Evolutionary conservation across 2,888 invertebrate genomes (phyloP), one percentile per base, ranked within the genome.

Genomic region (Alitta virens): DNA sequence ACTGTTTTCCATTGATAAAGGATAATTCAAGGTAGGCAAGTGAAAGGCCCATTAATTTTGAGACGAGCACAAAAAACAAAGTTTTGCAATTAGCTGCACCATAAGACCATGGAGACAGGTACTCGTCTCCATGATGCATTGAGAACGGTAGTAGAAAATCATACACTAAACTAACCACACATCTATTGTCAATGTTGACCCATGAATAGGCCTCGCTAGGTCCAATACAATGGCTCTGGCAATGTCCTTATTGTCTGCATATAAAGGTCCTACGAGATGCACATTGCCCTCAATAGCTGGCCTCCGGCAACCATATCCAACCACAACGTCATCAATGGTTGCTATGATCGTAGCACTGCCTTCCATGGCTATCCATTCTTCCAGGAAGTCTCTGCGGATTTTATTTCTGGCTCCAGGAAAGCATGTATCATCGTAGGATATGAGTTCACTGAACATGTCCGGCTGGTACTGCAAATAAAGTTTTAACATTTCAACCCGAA

Each of bases 221-320:
- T 16, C 46, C 21, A 21, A 46, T 21, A 46, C 21, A 46, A 46
- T 46, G n/a, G 5, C 7, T 7, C n/a, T n/a, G 7, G 56, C 61
- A 21, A 50, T 55, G n/a, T 49, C 21, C 5, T 52, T 42, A 7
- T 42, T 51, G 52, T 62, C 57, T 12, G 62, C 62, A 27, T 62
- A 62, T 23, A 62, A 52, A 7, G 62, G 62, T n/a, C 62, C 62
- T 24, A 62, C 52, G 12, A 62, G 49, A 54, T 62, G 62, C 27
- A 51, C 27, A 5, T 50, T 27, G 2, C 26, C 43, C 16, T 51
- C 43, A 5, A 26, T 21, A 24, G 62, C 57, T 2, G 62, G 56
- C 27, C 62, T 33, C 21, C 62, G 27, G n/a, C 62, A 62, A 5
- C 42, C 60, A 46, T 54, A 60, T 7, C 60, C 60, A 43, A 54